Conservation (phyloP, 2,888 invertebrate genomes). For the Apocheima hispidaria region DNA sequence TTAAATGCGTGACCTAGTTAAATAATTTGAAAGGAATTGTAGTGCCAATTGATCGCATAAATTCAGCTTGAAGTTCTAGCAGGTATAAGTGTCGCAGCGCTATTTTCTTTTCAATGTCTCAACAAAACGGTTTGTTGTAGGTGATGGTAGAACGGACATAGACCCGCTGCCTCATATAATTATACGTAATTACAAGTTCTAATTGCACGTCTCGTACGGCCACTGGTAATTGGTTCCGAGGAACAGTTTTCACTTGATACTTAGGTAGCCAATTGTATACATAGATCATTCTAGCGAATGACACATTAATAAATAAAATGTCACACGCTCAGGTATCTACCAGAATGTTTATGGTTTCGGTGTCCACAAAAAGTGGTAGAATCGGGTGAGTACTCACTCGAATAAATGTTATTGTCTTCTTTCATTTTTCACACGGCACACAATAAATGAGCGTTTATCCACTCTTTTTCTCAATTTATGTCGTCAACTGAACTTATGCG, state of each 20-base stretch:
- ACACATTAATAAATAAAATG: not conserved
- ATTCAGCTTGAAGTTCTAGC: not conserved
- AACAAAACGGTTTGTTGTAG: constrained; percentile 2
- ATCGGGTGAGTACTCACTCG: no score
- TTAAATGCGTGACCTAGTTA: constrained; percentile 6
- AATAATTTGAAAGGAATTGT: constrained; percentile 11
- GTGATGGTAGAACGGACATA: constrained; percentile 23
- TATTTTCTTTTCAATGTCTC: not conserved
- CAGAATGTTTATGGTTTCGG: no score
- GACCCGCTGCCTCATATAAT: constrained; percentile 49
- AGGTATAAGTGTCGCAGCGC: not conserved
- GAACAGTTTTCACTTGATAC: constrained; percentile 51
- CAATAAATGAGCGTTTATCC: no score
- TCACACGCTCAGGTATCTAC: no score
- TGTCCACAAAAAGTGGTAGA: no score
- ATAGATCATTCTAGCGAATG: not conserved
- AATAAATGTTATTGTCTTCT: no score
- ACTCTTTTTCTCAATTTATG: no score
- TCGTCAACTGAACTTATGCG: no score
- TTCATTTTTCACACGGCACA: no score
- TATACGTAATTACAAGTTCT: constrained; percentile 49
- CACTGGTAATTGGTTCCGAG: constrained; percentile 50
- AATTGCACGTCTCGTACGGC: constrained; percentile 54
- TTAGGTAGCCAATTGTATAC: not conserved
- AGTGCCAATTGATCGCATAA: not conserved